Evolutionary conservation across 2,113 vertebrate species (phyloP), one percentile per base, ranked within the genome.

Genomic region (Fukomys damarensis): DNA sequence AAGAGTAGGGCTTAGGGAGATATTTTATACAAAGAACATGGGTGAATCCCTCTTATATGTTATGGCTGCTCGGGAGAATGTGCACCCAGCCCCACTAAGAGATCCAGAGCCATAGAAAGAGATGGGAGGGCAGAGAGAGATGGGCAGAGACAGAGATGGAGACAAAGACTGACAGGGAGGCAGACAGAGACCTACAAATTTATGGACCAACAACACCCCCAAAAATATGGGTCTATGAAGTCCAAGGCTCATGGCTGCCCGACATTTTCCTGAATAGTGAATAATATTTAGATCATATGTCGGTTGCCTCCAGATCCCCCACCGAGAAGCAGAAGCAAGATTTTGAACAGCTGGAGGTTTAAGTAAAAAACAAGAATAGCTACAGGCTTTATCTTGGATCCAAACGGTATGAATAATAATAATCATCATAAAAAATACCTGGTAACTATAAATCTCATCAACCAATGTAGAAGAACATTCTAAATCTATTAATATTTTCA

Each of bases 401-500:
- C 98, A 98, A 99, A 98, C 66, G 63, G 97, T 97, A 98, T 98
- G 98, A 98, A 98, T 98, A 98, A 98, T 98, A 98, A 98, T 97
- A 54, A 98, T 97, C 84, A 98, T 97, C 96, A 95, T 97, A 96
- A 97, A 97, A 98, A 98, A 97, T 98, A 99, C 98, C 98, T 98
- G 98, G 97, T 98, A 99, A 99, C 98, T 98, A 98, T 98, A 99
- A 99, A 99, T 98, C 97, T 99, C 98, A 98, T 99, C 98, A 98
- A 98, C 96, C 98, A 97, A 98, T 97, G 97, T 97, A 98, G 98
- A 98, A 98, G 98, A 98, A 98, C 98, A 99, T 99, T 99, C 98
- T 98, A 99, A 98, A 99, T 98, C 98, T 99, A 99, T 99, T 98
- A 99, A 98, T 98, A 99, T 98, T 99, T 99, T 97, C 97, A 97